A percentile compares a stretch with the other conserved stretches of the same genome.
These are phyloP conservation scores for Pegoplata infirma DNA, from an alignment of 2,888 invertebrate genomes.

Conservation along the genomic window DNA sequence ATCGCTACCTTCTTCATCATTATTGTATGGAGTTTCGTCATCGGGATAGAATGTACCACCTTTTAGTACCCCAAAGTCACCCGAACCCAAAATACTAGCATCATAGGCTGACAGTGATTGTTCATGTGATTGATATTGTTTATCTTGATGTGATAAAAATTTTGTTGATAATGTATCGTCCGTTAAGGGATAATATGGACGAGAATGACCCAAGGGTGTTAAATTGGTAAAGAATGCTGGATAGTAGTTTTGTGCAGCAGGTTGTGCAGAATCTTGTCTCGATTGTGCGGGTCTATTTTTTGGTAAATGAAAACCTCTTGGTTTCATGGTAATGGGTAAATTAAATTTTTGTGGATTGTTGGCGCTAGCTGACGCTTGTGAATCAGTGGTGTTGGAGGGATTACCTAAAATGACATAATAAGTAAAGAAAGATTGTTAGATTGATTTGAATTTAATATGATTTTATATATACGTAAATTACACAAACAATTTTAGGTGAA, in stretches of 20 bases:
- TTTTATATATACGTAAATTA: no score
- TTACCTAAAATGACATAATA: slow-evolving; percentile 35
- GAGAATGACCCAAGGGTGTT: slow-evolving; percentile 2
- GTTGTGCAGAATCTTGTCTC: neutral
- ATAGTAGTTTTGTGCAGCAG: slow-evolving; percentile 45
- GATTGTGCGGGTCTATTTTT: neutral
- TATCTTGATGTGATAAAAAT: slow-evolving; percentile 32
- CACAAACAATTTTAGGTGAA: no score
- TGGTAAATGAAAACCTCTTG: slow-evolving; percentile 30
- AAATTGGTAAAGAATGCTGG: slow-evolving; percentile 30
- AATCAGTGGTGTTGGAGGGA: neutral
- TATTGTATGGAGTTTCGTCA: slow-evolving; percentile 23
- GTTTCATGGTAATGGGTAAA: slow-evolving; percentile 16
- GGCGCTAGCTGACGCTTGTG: neutral
- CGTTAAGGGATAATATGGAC: slow-evolving; percentile 9
- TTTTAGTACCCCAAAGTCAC: slow-evolving; percentile 50
- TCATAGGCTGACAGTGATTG: slow-evolving; percentile 8
- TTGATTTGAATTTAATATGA: no score
- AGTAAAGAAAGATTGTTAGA: no score
- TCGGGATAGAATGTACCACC: slow-evolving; percentile 53
- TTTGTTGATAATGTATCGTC: slow-evolving; percentile 31
- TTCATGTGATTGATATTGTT: slow-evolving; percentile 27
- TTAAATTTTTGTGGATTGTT: neutral
- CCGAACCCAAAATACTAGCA: slow-evolving; percentile 49
- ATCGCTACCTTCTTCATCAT: slow-evolving; percentile 37